These are phyloP conservation scores for Palythoa grandiflora DNA, from an alignment of 92 coral and sea anemone species.

Conservation along the genomic window DNA sequence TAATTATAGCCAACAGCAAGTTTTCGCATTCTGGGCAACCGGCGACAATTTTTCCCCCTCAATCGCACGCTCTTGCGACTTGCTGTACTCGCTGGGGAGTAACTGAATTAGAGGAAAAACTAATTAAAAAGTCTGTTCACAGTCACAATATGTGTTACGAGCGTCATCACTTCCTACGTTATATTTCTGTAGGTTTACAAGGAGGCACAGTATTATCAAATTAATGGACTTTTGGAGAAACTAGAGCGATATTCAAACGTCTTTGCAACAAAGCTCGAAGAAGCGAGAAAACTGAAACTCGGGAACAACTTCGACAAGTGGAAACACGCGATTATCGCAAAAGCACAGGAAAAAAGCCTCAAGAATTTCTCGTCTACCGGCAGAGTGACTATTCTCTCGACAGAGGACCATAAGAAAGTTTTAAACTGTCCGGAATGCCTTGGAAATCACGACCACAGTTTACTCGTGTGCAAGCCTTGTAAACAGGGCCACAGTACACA, in stretches of 20 bases:
- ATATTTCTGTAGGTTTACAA: constrained; percentile 78
- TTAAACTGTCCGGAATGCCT: constrained; percentile 74
- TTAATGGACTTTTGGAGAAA: constrained; percentile 74
- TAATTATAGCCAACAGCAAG: no score
- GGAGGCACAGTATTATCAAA: constrained; percentile 93
- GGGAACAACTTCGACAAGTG: constrained; percentile 80
- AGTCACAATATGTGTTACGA: neutral
- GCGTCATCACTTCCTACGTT: neutral
- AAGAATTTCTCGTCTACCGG: constrained; percentile 68
- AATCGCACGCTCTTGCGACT: no score
- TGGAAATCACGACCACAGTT: constrained; percentile 81
- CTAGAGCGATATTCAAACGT: constrained; percentile 90
- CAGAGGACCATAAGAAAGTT: constrained; percentile 76
- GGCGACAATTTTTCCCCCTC: neutral
- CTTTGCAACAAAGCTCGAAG: constrained; percentile 82
- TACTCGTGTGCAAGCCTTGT: constrained; percentile 63
- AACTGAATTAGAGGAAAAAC: no score
- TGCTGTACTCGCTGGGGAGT: no score
- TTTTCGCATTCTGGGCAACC: no score
- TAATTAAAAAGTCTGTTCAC: no score
- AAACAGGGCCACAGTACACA: constrained; percentile 60
- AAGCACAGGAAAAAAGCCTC: constrained; percentile 89
- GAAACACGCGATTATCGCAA: constrained; percentile 78
- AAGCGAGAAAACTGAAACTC: constrained; percentile 78
- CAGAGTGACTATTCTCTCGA: constrained; percentile 77